Base-by-base conservation (phyloP, 2,113 vertebrate genomes). In the Vicugna pacos region DNA sequence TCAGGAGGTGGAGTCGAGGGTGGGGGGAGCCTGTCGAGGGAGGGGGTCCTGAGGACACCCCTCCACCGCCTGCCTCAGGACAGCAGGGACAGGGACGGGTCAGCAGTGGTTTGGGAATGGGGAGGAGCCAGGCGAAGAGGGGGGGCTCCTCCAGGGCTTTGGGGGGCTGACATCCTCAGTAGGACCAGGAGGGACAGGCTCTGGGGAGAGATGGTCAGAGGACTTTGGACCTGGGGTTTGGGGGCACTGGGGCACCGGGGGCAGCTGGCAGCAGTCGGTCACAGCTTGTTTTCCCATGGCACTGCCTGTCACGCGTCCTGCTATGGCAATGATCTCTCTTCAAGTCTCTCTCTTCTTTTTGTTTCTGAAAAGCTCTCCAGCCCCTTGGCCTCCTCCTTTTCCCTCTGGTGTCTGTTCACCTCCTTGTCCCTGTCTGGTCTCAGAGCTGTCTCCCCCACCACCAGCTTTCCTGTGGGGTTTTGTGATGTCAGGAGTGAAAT, bases 21-120 rank as follows among this genome's bases (percentile, higher is more conserved):
- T 42, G 22, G 35, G 52, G 54, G 26, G 16, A 5, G 28, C 14
- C 70, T 56, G 32, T 5, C 1, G 0, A 0, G 0, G 0, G 67
- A 50, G 11, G 2, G 4, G 48, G 5, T 26, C 30, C 72, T 62
- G 16, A 46, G 54, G 52, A 42, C 62, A 48, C 5, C 24, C 6
- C 10, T 30, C 3, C 62, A 5, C 8, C 30, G 7, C 12, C 3
- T 22, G 46, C 56, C 35, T 35, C 58, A 9, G 56, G 48, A 16
- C 19, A 12, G 56, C 60, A 0, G 12, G 58, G 38, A 35, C 42
- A 1, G 58, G 54, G 79, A 13, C 16, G 0, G 35, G 42, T 35
- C 73, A 22, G 48, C 14, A 10, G 30, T 10, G 35, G 50, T 11
- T 91, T 26, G 14, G 56, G 48, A 28, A 28, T 16, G 48, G 64